Evolutionary conservation across 2,113 vertebrate species (phyloP).

Genomic region (Lepus europaeus): DNA sequence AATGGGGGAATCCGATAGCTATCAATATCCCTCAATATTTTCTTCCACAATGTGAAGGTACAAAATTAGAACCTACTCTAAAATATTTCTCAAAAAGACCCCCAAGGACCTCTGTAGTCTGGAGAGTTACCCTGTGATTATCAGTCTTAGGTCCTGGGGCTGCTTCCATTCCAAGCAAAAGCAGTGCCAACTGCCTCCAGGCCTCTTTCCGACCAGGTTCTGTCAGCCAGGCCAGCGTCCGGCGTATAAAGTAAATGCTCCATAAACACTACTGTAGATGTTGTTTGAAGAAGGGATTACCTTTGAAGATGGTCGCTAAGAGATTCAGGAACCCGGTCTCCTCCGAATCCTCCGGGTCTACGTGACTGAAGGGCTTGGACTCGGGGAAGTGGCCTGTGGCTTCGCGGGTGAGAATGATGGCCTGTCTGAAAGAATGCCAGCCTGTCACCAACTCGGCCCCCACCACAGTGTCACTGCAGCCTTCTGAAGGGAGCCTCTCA

Average conservation of each 20-base stretch:
- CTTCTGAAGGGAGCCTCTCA: background rate
- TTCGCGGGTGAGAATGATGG: conserved; percentile 89
- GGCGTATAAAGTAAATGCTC: background rate
- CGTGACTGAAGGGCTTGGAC: conserved; percentile 87
- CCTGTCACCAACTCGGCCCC: background rate
- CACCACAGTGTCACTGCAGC: background rate
- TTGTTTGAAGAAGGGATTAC: conserved; percentile 84
- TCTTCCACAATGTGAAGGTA: background rate
- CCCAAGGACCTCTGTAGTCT: background rate
- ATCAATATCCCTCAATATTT: background rate
- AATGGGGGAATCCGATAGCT: background rate
- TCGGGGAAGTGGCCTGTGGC: conserved; percentile 88
- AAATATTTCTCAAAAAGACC: conserved; percentile 44
- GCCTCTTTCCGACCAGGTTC: background rate
- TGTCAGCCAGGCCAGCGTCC: background rate
- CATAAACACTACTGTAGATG: background rate
- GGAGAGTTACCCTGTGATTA: background rate
- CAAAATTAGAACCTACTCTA: conserved; percentile 15
- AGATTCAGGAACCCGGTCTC: conserved; percentile 87
- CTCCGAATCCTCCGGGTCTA: conserved; percentile 44
- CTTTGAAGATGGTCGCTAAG: conserved; percentile 92
- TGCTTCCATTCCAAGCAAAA: background rate
- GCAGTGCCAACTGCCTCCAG: background rate
- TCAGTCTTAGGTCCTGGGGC: background rate
- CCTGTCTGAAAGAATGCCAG: conserved; percentile 87